These are phyloP conservation scores for Chouioia cunea DNA, from an alignment of 2,888 invertebrate species.

Conservation along the genomic window DNA sequence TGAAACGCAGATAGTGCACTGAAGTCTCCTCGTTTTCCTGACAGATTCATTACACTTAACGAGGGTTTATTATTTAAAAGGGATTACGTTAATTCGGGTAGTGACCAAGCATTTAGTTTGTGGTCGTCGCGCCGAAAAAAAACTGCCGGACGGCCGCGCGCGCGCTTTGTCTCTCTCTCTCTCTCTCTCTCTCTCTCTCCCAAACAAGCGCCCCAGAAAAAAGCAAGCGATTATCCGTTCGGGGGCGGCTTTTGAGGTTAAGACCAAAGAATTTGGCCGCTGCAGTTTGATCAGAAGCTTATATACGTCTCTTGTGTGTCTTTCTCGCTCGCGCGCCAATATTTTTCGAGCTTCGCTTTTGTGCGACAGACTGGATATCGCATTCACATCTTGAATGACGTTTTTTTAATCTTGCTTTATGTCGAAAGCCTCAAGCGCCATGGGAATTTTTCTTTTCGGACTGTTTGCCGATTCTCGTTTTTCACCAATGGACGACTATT, in stretches of 20 bases:
- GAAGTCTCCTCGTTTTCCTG: conserved; percentile 44
- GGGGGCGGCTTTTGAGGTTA: conserved; percentile 50
- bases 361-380: too few species aligned
- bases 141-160: neutral
- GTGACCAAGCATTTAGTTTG: conserved; percentile 50
- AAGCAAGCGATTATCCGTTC: conserved; percentile 59
- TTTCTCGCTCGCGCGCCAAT: neutral
- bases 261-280: conserved; percentile 39
- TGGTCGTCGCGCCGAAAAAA: conserved; percentile 24
- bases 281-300: conserved; percentile 2
- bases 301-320: neutral
- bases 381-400: too few species aligned
- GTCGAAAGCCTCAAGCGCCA: too few species aligned
- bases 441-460: too few species aligned
- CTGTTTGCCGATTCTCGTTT: too few species aligned
- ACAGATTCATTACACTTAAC: conserved; percentile 63
- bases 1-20: conserved; percentile 2
- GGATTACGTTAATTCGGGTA: conserved; percentile 55
- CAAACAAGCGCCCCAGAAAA: conserved; percentile 44
- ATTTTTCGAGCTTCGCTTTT: neutral
- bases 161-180: neutral
- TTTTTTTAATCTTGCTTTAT: too few species aligned
- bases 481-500: too few species aligned
- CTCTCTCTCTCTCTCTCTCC: neutral
- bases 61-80: conserved; percentile 63